Evolutionary conservation across 2,797 vertebrate genomes (phyloP).

Genomic region (Ptychadena robeensis): DNA sequence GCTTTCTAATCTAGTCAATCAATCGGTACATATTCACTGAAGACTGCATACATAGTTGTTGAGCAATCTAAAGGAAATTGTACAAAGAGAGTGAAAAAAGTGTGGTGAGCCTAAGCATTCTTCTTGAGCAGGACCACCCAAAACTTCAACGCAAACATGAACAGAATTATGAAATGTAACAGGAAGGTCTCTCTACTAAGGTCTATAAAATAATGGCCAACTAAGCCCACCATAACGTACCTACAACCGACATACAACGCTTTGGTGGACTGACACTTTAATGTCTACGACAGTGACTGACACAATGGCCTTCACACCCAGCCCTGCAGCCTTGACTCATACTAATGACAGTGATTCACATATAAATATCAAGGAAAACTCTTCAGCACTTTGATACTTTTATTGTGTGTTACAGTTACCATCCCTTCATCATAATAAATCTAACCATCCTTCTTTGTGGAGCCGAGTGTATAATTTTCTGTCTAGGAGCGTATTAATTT

Average conservation of each 20-base stretch:
- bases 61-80: too few species aligned
- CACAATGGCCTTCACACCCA: neutral
- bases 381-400: constrained; percentile 30
- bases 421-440: constrained; percentile 49
- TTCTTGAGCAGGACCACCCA: too few species aligned
- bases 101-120: too few species aligned
- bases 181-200: too few species aligned
- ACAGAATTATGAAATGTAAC: too few species aligned
- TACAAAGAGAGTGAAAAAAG: too few species aligned
- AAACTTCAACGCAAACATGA: too few species aligned
- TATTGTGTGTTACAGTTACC: constrained; percentile 37
- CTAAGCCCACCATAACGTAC: neutral
- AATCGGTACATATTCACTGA: too few species aligned
- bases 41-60: too few species aligned
- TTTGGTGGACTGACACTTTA: neutral
- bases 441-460: constrained; percentile 24
- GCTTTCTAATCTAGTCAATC: too few species aligned
- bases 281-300: neutral
- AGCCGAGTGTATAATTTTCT: constrained; percentile 53
- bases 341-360: constrained; percentile 30
- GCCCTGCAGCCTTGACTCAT: constrained; percentile 18
- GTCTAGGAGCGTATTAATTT: constrained; percentile 55
- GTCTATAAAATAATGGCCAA: too few species aligned
- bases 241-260: neutral
- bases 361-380: constrained; percentile 19